These are phyloP conservation scores for Orycteropus afer DNA, from an alignment of 2,113 vertebrate genomes.

Conservation along the genomic window DNA sequence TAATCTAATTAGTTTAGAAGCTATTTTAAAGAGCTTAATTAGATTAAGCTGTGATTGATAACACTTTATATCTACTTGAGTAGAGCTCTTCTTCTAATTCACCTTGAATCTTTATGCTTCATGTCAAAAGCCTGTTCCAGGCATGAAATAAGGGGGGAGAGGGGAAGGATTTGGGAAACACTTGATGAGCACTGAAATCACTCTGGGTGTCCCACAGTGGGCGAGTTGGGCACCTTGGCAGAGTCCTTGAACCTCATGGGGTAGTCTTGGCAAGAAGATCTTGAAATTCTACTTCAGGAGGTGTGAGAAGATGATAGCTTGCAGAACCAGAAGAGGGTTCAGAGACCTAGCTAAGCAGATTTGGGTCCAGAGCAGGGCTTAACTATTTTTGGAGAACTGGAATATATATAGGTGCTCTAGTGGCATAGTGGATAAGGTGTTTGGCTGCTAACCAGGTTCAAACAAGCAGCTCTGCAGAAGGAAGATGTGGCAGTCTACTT, in stretches of 20 bases:
- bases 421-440: too few relatives aligned
- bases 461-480: too few relatives aligned
- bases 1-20: conserved; percentile 82
- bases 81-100: conserved; percentile 79
- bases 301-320: too few relatives aligned
- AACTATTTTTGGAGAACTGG: not conserved
- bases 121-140: conserved; percentile 55
- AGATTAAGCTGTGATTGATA: conserved; percentile 83
- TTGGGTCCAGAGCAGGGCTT: not conserved
- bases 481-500: too few relatives aligned
- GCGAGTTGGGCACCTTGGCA: not conserved
- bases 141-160: not conserved
- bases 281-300: not conserved
- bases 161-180: not conserved
- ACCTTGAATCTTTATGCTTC: conserved; percentile 75
- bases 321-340: not conserved
- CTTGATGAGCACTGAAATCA: not conserved
- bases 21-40: conserved; percentile 83
- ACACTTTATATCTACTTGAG: conserved; percentile 83
- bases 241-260: not conserved
- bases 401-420: too few relatives aligned
- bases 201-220: not conserved
- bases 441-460: too few relatives aligned
- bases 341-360: too few relatives aligned
- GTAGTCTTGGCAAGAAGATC: not conserved